Evolutionary conservation across 2,888 invertebrate species (phyloP), one percentile per base, ranked within the genome.

Genomic region (Nemurella pictetii): DNA sequence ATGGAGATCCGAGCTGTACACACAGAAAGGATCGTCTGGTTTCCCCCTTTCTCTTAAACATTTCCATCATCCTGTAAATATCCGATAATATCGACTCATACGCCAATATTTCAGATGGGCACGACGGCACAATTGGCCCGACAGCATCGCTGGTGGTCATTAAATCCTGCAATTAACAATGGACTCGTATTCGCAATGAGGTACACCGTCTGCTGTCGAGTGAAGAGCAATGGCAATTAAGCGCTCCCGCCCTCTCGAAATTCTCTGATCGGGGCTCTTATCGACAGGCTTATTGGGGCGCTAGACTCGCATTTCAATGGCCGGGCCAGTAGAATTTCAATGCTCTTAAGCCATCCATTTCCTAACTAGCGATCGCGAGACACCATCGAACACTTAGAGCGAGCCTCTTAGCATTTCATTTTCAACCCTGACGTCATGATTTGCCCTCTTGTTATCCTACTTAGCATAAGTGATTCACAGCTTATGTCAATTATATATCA

Each of bases 261-360:
- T n/a, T n/a, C n/a, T 12, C 55, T 55, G 55, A 55, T 55, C 55
- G 55, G 55, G 15, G n/a, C n/a, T n/a, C n/a, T n/a, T 20, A 55
- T 55, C 55, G 55, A 55, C 55, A 20, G 55, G 55, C 55, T 2
- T 20, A 55, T 12, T 35, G 9, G 55, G 55, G 5, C 55, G 55
- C 20, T 55, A 3, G 25, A 26, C 35, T 35, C 35, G 80, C 29
- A 80, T 80, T 80, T 80, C 7, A 80, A 80, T 80, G 26, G 25
- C 26, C n/a, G 30, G 77, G 35, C 20, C 32, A 35, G 80, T 28
- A 30, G 80, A 36, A 80, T 35, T 80, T 26, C 26, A 80, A 80
- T 80, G 80, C 30, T 35, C 80, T 80, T 80, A 80, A 26, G 7
- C 32, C 35, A 80, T 80, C 32, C 20, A 80, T 80, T 80, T 28